Evolutionary conservation across 2,113 vertebrate genomes (phyloP), one percentile per base, ranked within the genome.

Genomic region (Seriola quinqueradiata): DNA sequence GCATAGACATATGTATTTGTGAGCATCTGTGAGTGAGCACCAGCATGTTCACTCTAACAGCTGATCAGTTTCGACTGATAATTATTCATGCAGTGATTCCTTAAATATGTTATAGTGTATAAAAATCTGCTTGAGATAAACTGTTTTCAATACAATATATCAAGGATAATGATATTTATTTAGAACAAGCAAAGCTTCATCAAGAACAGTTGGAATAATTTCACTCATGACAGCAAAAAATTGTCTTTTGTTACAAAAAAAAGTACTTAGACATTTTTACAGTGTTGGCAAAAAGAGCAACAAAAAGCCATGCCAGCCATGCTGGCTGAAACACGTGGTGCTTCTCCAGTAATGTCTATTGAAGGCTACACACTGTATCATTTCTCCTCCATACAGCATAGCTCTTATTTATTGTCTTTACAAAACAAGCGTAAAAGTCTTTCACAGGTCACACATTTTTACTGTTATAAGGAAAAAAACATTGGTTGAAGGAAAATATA

Each of bases 1-100:
- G 87, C 83, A 82, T 78, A 59, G 73, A 83, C 79, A 79, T 79
- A 61, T 77, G 59, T 13, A 38, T 77, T 42, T 64, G 48, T 36
- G 69, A 68, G 59, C 17, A 0, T 58, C 21, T 75, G 8, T 46
- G 5, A 57, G 16, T 50, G 48, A 23, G 23, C 46, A 21, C 2
- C 0, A 5, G 44, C n/a, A 67, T 78, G 65, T 32, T 73, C 60
- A 5, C 32, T 34, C 13, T 14, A 70, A 42, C 71, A 34, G 34
- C 1, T 0, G 1, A 1, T 6, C 4, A 64, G 14, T 64, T 59
- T 72, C 17, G n/a, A 5, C 10, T 5, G 4, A 46, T 44, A 36
- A 55, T 42, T 38, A 2, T 54, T 58, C 42, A 25, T 14, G 42
- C 25, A 17, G 32, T 65, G 23, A 71, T 72, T 77, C 5, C 40